phyloP scores from a whole-genome alignment of 1,140 invertebrate species.

The Himalopsyche phryganea region DNA sequence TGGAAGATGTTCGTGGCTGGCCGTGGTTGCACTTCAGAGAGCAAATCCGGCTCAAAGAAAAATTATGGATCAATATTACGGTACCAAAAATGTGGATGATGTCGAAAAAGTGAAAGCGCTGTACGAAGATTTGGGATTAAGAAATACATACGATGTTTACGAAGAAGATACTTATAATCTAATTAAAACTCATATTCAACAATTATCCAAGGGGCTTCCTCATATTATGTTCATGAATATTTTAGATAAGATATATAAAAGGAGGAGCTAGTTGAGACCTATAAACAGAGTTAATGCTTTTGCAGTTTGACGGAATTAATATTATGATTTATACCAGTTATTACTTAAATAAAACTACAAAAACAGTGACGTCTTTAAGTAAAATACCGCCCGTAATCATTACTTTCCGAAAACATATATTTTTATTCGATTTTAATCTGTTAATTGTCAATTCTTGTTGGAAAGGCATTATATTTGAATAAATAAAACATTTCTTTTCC shows the following conservation, averaged over 20 bases:
- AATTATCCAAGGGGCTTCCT: conserved; percentile 77
- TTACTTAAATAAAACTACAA: too few relatives aligned
- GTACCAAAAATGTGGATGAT: conserved; percentile 63
- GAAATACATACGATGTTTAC: conserved; percentile 74
- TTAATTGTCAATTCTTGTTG: too few relatives aligned
- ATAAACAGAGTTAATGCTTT: background rate
- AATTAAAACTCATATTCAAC: conserved; percentile 79
- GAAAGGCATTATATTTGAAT: too few relatives aligned
- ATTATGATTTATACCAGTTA: too few relatives aligned
- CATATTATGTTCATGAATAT: conserved; percentile 80
- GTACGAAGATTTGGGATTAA: conserved; percentile 76
- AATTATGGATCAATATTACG: conserved; percentile 81
- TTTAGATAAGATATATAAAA: conserved; percentile 74
- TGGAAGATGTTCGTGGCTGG: conserved; percentile 95
- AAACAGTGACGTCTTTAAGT: too few relatives aligned
- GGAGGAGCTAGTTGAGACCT: conserved; percentile 53
- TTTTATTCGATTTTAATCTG: too few relatives aligned
- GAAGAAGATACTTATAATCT: conserved; percentile 84
- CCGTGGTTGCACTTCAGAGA: conserved; percentile 84
- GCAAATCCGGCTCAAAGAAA: conserved; percentile 69
- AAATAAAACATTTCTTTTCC: too few relatives aligned
- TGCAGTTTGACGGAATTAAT: too few relatives aligned
- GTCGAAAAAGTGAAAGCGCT: conserved; percentile 71
- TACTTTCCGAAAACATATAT: too few relatives aligned
- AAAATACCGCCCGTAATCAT: too few relatives aligned